These are phyloP conservation scores for Bradypodion pumilum DNA, from an alignment of 2,797 vertebrate genomes.

Conservation along the genomic window DNA sequence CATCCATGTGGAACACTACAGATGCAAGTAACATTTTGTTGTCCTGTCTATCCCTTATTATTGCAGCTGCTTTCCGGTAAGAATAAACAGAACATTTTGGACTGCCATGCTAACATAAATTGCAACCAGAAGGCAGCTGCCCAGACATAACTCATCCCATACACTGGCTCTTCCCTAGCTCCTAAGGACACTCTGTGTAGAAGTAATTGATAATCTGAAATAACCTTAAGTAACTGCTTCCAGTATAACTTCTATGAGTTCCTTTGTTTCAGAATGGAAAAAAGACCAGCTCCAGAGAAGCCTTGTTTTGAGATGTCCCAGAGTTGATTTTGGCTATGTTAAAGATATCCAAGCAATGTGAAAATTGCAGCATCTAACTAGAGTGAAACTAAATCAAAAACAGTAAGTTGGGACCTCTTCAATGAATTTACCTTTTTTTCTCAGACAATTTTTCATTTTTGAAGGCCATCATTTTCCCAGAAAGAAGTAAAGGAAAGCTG, in stretches of 20 bases:
- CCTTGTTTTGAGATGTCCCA: not conserved
- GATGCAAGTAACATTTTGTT: not conserved
- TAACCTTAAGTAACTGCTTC: not conserved
- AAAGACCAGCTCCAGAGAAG: not conserved
- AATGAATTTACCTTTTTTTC: slow-evolving; percentile 71
- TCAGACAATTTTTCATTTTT: slow-evolving; percentile 58
- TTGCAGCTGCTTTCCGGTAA: not conserved
- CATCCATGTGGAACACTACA: not conserved
- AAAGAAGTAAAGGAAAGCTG: slow-evolving; percentile 46
- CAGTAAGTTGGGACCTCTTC: slow-evolving; percentile 59
- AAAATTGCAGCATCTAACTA: slow-evolving; percentile 41
- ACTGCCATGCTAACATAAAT: not conserved
- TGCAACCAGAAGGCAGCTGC: not conserved
- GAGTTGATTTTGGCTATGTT: not conserved
- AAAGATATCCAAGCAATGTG: not conserved
- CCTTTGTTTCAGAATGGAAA: too few species aligned
- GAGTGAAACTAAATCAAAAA: slow-evolving; percentile 68
- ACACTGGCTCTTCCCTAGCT: not conserved
- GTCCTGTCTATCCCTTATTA: not conserved
- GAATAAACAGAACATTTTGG: not conserved
- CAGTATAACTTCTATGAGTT: not conserved
- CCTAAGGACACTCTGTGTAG: too few species aligned
- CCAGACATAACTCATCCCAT: not conserved
- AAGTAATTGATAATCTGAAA: not conserved
- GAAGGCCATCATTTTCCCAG: slow-evolving; percentile 63